Evolutionary conservation across 2,888 invertebrate species (phyloP).

Genomic region (Alentia gelatinosa): DNA sequence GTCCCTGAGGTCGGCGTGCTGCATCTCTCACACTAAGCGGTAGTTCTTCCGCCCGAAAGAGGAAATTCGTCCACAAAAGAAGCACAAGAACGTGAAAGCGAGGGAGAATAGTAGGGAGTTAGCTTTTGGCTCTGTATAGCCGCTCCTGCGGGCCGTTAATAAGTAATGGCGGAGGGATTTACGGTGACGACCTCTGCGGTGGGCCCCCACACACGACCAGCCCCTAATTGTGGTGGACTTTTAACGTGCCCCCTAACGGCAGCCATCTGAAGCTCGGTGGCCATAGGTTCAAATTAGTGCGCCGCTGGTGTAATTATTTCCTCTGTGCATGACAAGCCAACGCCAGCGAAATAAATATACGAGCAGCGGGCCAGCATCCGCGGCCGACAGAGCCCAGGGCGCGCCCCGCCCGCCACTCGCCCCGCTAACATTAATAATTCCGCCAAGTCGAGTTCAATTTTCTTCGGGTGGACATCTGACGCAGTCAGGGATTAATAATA

Average conservation of each 20-base stretch:
- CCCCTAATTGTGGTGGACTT: slow-evolving; percentile 22
- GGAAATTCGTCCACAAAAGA: background rate
- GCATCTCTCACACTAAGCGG: background rate
- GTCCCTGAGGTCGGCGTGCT: background rate
- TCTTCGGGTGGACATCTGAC: background rate
- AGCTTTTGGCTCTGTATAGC: background rate
- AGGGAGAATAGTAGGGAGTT: background rate
- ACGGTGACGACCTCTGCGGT: background rate
- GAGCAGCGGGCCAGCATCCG: background rate
- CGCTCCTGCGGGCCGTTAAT: background rate
- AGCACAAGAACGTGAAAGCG: background rate
- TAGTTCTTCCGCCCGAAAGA: slow-evolving; percentile 6
- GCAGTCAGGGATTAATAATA: background rate
- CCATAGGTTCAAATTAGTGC: slow-evolving; percentile 40
- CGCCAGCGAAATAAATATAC: background rate
- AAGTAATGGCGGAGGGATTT: slow-evolving; percentile 22
- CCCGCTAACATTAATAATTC: background rate
- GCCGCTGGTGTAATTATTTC: slow-evolving; percentile 32
- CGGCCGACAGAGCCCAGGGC: background rate
- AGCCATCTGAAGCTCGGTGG: background rate
- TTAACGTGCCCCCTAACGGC: slow-evolving; percentile 9
- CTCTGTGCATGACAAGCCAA: slow-evolving; percentile 36
- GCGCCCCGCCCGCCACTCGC: background rate
- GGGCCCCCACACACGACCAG: background rate
- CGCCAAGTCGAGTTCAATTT: background rate